Base-by-base conservation (phyloP, 2,797 vertebrate genomes). In the Stomatorhinus walkeri region DNA sequence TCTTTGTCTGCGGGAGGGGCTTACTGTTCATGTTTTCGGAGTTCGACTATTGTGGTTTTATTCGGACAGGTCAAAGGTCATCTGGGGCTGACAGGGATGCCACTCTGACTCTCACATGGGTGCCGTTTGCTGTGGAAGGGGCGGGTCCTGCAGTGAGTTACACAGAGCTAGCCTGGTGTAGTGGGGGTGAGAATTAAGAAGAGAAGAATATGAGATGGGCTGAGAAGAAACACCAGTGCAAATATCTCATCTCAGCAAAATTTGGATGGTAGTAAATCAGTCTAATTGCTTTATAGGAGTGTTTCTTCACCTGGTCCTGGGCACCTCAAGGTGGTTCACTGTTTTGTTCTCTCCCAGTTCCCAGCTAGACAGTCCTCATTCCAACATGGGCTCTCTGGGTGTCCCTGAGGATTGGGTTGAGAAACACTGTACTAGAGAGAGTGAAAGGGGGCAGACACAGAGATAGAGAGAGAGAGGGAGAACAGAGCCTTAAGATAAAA, bases 21-120 rank as follows among this genome's bases (percentile, higher is more conserved):
- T 52, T 32, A 22, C 64, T 68, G 64, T 72, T 72, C 68, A 36
- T 5, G 14, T 40, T 72, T 72, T 40, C 4, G 5, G 68, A 1
- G 32, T 16, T 14, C 5, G 28, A 32, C 12, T 36, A 32, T 28
- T 36, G 68, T 72, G 12, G 32, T 36, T 14, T 4, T 32, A 4
- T 36, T 32, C 8, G 28, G 68, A 36, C 40, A 84, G 83, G 36
- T 72, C 12, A 52, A 43, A 48, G 64, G 87, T 61, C 85, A 28
- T 22, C 83, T 46, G 83, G 84, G 2, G 16, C 10, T 93, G 94
- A 94, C 91, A 91, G 88, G 36, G 91, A 93, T 89, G 49, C 91
- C 91, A 89, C 92, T 89, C 83, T 93, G 94, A 91, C 92, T 93
- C 64, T 68, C 28, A 32, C 64, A 32, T 32, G 64, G 24, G 64